phyloP scores from a whole-genome alignment of 1,140 invertebrate genomes.

The Hermatobates lingyangjiaoensis region DNA sequence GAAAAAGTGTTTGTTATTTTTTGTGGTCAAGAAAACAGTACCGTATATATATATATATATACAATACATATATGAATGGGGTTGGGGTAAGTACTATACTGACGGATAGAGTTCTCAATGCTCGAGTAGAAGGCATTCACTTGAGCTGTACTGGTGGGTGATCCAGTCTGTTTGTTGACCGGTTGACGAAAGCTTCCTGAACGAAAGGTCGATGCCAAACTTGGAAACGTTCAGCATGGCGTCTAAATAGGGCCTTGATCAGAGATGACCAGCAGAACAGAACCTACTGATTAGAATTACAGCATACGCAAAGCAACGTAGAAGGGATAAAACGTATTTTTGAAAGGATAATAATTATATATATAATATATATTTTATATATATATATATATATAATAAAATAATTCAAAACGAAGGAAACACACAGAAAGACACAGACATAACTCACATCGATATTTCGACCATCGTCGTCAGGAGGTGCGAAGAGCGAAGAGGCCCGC shows the following conservation, averaged over 20 bases:
- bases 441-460: too few species aligned
- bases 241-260: slow-evolving; percentile 33
- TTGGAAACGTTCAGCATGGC: slow-evolving; percentile 37
- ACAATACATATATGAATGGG: too few species aligned
- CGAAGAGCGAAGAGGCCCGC: too few species aligned
- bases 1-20: too few species aligned
- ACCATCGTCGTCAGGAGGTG: too few species aligned
- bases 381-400: too few species aligned
- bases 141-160: slow-evolving; percentile 36
- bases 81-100: too few species aligned
- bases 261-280: slow-evolving; percentile 33
- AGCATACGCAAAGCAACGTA: neutral
- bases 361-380: too few species aligned
- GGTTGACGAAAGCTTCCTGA: slow-evolving; percentile 34
- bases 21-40: too few species aligned
- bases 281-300: slow-evolving; percentile 2
- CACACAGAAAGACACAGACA: too few species aligned
- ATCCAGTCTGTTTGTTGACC: slow-evolving; percentile 49
- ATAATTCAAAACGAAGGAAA: too few species aligned
- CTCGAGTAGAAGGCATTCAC: slow-evolving; percentile 47
- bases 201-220: slow-evolving; percentile 37
- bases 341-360: neutral
- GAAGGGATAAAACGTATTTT: neutral
- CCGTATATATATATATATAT: too few species aligned
- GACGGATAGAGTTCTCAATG: slow-evolving; percentile 44